A percentile compares a stretch with the other conserved stretches of the same genome.
Conservation (phyloP, 2,888 invertebrate genomes). For the Trachelus stipa region DNA sequence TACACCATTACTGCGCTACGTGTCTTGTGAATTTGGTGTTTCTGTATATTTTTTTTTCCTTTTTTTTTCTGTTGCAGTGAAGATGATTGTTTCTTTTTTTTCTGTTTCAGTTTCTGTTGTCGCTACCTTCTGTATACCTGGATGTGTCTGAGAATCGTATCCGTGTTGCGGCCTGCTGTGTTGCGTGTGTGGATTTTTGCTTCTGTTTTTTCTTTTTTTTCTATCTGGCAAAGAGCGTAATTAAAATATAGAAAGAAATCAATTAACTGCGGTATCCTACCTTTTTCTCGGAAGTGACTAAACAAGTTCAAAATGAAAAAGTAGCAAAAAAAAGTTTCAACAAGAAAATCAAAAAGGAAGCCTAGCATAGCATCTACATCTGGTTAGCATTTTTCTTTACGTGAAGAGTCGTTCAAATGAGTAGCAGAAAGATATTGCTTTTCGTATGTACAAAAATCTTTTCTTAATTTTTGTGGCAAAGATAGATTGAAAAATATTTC, state of each 20-base stretch:
- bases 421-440: no score
- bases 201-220: not conserved
- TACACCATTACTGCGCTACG: not conserved
- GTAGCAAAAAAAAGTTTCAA: slow-evolving; percentile 9
- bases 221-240: not conserved
- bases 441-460: no score
- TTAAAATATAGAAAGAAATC: not conserved
- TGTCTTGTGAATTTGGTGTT: not conserved
- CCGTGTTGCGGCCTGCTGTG: not conserved
- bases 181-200: not conserved
- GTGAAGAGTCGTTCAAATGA: not conserved
- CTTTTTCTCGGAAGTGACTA: slow-evolving; percentile 24
- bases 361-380: not conserved
- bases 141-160: not conserved
- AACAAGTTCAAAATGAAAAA: slow-evolving; percentile 19
- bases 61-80: no score
- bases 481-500: not conserved
- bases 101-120: not conserved
- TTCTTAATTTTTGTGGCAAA: no score
- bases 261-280: slow-evolving; percentile 14
- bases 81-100: not conserved
- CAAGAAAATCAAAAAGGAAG: not conserved
- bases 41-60: not conserved
- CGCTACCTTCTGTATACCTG: not conserved
- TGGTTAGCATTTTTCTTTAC: not conserved